phyloP scores from a whole-genome alignment of 2,797 vertebrate species.

The Synanceia verrucosa region DNA sequence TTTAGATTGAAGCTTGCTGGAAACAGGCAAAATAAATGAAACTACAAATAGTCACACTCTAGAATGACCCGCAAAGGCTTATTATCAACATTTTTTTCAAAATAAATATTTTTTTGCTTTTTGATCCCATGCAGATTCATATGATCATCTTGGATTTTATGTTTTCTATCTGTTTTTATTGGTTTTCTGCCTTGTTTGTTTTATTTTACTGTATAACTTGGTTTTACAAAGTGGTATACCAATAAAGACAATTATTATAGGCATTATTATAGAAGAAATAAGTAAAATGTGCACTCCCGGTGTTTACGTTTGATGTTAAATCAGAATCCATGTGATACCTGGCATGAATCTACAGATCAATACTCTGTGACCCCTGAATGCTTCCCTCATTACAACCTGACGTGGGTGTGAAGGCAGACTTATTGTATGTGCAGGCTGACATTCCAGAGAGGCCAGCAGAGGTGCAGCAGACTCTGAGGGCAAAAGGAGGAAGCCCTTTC shows the following conservation, averaged over 20 bases:
- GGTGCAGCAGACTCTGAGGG: conserved; percentile 56
- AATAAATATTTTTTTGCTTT: background rate
- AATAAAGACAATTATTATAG: background rate
- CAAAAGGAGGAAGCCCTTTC: conserved; percentile 71
- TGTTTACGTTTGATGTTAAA: background rate
- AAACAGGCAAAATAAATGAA: background rate
- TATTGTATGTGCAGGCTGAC: conserved; percentile 54
- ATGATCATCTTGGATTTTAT: background rate
- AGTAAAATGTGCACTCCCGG: background rate
- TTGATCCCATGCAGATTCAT: background rate
- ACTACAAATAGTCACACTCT: background rate
- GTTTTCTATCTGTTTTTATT: background rate
- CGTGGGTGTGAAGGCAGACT: conserved; percentile 37
- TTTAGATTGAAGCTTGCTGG: background rate
- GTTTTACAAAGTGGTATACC: background rate
- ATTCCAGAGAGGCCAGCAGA: conserved; percentile 67
- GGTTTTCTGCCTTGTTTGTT: background rate
- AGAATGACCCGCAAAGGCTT: background rate
- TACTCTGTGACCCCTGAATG: conserved; percentile 40
- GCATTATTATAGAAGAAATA: background rate
- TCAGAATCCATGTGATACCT: conserved; percentile 16
- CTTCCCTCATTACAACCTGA: conserved; percentile 46
- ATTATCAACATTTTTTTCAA: background rate
- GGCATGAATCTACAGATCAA: conserved; percentile 32
- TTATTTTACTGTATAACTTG: background rate